Evolutionary conservation across 37 sponge, comb jelly and placozoan genomes (phyloP).

Genomic region (Petrosia ficiformis): DNA sequence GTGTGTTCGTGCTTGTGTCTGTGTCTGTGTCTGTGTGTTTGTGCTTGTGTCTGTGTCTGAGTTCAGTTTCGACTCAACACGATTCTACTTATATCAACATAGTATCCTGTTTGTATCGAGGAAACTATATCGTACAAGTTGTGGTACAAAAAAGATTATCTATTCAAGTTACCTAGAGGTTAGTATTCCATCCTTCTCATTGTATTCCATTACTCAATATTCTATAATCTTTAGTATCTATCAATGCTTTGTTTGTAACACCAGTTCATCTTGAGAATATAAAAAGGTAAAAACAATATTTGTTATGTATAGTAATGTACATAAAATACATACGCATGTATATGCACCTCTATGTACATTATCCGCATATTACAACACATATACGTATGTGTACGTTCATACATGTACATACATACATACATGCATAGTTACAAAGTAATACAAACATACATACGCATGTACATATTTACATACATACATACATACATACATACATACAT

Average conservation of each 20-base stretch:
- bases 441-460: constrained; percentile 13
- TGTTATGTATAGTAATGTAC: too few species aligned
- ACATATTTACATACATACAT: constrained; percentile 6
- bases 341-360: constrained; percentile 24
- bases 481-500: constrained; percentile 19
- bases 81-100: constrained; percentile 3
- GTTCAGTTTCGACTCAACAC: background rate
- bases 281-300: too few species aligned
- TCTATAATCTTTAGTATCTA: background rate
- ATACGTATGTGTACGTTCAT: background rate
- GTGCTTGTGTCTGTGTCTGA: too few species aligned
- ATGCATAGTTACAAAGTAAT: background rate
- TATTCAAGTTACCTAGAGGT: constrained; percentile 23
- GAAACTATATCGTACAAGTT: constrained; percentile 5
- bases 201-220: background rate
- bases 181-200: background rate
- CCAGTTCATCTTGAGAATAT: background rate
- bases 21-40: too few species aligned
- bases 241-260: background rate
- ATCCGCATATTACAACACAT: constrained; percentile 17
- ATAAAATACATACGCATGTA: constrained; percentile 9
- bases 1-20: background rate
- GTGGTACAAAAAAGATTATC: constrained; percentile 27
- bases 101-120: background rate
- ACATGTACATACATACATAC: constrained; percentile 14